Percentiles rank a stretch among this genome's conserved stretches.
phyloP scores from a whole-genome alignment of 53 echinoderm and acorn worm genomes.

The Actinopyga echinites region DNA sequence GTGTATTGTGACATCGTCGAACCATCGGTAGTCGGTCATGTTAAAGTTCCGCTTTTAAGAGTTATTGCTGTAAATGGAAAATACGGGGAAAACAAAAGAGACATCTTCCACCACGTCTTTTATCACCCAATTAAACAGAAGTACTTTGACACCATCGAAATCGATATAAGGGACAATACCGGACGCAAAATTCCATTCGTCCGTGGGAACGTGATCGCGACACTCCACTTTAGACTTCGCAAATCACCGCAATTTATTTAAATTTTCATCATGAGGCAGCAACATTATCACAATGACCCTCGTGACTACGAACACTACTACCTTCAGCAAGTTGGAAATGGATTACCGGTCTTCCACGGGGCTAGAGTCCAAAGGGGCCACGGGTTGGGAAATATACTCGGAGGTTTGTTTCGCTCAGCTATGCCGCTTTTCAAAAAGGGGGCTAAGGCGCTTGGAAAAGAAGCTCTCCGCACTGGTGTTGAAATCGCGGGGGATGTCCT shows the following conservation, averaged over 20 bases:
- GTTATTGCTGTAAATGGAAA: constrained; percentile 49
- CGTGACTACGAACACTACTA: constrained; percentile 24
- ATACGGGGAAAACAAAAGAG: constrained; percentile 48
- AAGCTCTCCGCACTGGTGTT: constrained; percentile 27
- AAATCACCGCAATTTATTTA: too few relatives aligned
- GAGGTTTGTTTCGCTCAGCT: constrained; percentile 38
- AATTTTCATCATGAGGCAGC: too few relatives aligned
- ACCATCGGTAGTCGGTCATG: constrained; percentile 55
- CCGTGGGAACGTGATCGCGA: background rate
- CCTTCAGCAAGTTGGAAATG: constrained; percentile 38
- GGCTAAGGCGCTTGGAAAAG: background rate
- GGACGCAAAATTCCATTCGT: constrained; percentile 14
- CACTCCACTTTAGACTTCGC: too few relatives aligned
- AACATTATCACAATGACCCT: background rate
- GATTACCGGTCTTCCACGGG: constrained; percentile 16
- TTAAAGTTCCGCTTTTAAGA: constrained; percentile 55
- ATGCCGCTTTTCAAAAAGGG: constrained; percentile 52
- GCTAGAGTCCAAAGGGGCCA: constrained; percentile 15
- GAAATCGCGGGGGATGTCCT: constrained; percentile 32
- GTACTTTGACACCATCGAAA: too few relatives aligned
- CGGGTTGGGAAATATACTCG: constrained; percentile 50
- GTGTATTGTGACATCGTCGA: constrained; percentile 40
- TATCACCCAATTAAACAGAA: too few relatives aligned
- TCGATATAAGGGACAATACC: background rate
- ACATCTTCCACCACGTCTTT: constrained; percentile 39